Base-by-base conservation (phyloP, 1,140 invertebrate genomes). In the Zaprionus inermis region DNA sequence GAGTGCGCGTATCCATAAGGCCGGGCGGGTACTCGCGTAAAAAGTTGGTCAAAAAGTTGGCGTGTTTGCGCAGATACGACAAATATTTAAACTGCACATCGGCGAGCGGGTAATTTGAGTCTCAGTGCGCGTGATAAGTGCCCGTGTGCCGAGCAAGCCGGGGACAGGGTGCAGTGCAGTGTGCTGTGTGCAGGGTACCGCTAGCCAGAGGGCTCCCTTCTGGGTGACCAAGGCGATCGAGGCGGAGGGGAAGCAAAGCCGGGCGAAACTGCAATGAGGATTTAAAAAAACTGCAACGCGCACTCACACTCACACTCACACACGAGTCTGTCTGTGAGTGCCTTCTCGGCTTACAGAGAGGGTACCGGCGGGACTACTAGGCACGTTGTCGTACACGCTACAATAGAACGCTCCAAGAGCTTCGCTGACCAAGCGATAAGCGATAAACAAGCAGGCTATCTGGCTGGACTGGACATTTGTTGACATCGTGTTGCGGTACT, bases 61-160 rank as follows among this genome's bases (percentile, higher is more conserved):
- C 61, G 9, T 72, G 61, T 72, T 72, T 72, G 54, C 49, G 60
- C 69, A 18, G 44, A 38, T 16, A 66, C 64, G 64, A 68, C 64
- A 73, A 73, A 73, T 68, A 73, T 73, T 73, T 66, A 68, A 68
- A 55, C 57, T 72, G 70, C 55, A 64, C 65, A 73, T 34, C 56
- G 63, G 34, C 28, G 34, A 56, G 54, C 20, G 46, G 34, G 71
- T 68, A 73, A 73, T 73, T 68, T 44, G 64, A 73, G 51, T 41
- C n/a, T 20, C 30, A 30, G 11, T 61, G 16, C 34, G 49, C 52
- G 32, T 65, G 69, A 65, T 71, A 71, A 32, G 60, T 64, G 34
- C 12, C 67, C 24, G 18, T n/a, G 14, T 14, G 36, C 14, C n/a
- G n/a, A n/a, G n/a, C n/a, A n/a, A n/a, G n/a, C n/a, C n/a, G n/a